These are phyloP conservation scores for Syrmaticus mikado DNA, from an alignment of 2,113 vertebrate species.

Conservation along the genomic window DNA sequence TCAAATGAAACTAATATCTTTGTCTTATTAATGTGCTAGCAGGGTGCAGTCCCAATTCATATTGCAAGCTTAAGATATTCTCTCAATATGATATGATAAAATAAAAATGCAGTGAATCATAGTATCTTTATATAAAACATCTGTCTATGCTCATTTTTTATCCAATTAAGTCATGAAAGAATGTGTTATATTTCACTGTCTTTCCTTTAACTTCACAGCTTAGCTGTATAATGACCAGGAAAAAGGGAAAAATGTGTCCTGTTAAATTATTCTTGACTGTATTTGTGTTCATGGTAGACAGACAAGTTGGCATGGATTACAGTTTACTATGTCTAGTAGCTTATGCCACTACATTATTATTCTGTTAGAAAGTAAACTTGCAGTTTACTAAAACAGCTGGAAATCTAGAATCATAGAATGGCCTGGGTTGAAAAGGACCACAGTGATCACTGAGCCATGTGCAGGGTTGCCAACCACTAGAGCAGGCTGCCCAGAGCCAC, in stretches of 20 bases:
- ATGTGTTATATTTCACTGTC: background rate
- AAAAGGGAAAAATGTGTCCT: background rate
- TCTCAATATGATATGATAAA: background rate
- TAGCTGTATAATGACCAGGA: background rate
- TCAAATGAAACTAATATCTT: background rate
- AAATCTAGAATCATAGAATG: background rate
- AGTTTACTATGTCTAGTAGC: background rate
- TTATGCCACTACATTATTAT: background rate
- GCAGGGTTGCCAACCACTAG: too few relatives aligned
- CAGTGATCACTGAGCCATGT: too few relatives aligned
- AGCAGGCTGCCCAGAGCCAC: too few relatives aligned
- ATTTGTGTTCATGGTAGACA: background rate
- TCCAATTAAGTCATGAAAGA: background rate
- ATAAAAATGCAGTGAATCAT: background rate
- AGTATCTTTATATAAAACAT: background rate
- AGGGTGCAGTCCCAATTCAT: background rate
- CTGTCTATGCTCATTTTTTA: background rate
- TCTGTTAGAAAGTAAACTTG: background rate
- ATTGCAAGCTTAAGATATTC: background rate
- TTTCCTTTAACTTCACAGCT: background rate
- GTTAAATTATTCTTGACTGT: background rate
- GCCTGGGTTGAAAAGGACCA: too few relatives aligned
- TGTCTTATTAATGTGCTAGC: background rate
- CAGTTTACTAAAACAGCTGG: background rate
- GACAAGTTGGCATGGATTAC: background rate